Conservation (phyloP, 2,888 invertebrate genomes). For the Protonemura montana region DNA sequence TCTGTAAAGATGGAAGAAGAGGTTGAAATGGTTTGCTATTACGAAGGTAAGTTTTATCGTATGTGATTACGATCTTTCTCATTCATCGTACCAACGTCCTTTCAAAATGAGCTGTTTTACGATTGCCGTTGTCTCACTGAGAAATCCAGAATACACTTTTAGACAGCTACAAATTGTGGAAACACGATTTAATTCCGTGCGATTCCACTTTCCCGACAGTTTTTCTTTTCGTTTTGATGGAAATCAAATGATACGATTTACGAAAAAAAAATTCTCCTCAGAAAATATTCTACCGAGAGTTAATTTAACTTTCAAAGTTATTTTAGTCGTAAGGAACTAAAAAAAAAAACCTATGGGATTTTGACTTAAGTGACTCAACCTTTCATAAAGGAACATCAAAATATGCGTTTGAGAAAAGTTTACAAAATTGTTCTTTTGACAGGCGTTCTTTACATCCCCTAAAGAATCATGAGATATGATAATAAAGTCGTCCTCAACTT, state of each 20-base stretch:
- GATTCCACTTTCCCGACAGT: not conserved
- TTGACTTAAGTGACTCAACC: not conserved
- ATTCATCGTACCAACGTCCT: not conserved
- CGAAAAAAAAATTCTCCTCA: not conserved
- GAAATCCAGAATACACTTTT: too few relatives aligned
- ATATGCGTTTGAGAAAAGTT: not conserved
- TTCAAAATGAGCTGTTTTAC: too few relatives aligned
- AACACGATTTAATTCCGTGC: too few relatives aligned
- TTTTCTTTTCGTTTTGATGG: not conserved
- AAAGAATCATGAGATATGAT: not conserved
- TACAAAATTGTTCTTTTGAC: not conserved
- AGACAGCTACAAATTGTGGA: too few relatives aligned
- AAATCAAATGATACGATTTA: not conserved
- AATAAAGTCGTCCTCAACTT: not conserved
- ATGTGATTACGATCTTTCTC: not conserved
- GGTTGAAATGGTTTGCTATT: not conserved
- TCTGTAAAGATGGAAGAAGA: not conserved
- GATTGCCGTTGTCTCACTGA: too few relatives aligned
- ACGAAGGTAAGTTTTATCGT: not conserved
- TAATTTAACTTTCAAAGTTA: not conserved
- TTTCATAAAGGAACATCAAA: not conserved
- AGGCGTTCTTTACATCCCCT: not conserved
- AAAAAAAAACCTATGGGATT: not conserved
- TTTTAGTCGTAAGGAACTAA: not conserved
- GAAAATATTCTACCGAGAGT: not conserved